Evolutionary conservation across 1,140 invertebrate genomes (phyloP).

Genomic region (Akabosia matsudoensis): DNA sequence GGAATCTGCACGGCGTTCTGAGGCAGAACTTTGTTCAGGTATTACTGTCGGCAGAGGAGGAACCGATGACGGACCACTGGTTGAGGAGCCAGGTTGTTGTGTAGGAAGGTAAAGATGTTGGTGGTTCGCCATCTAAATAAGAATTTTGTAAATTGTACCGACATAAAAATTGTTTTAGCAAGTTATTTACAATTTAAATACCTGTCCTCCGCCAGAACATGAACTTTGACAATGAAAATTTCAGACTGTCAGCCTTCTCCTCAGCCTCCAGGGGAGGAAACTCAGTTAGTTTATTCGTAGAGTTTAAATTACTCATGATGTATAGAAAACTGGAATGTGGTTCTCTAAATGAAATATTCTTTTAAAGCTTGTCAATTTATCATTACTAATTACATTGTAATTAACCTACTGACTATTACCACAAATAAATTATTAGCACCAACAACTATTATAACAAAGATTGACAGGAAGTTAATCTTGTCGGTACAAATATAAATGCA

Average conservation of each 20-base stretch:
- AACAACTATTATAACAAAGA: too few species aligned
- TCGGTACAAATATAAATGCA: too few species aligned
- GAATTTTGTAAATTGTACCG: not conserved
- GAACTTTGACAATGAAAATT: constrained; percentile 52
- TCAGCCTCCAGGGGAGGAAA: constrained; percentile 55
- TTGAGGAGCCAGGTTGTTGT: constrained; percentile 30
- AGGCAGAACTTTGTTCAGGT: constrained; percentile 24
- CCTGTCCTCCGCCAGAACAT: constrained; percentile 51
- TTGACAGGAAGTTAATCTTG: too few species aligned
- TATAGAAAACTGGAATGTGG: too few species aligned
- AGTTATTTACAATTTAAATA: not conserved
- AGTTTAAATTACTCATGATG: constrained; percentile 46
- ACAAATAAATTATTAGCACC: too few species aligned
- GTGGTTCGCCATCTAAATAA: not conserved
- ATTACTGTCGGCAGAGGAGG: constrained; percentile 29
- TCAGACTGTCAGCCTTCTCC: constrained; percentile 49
- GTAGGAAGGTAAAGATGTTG: not conserved
- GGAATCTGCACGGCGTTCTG: constrained; percentile 12
- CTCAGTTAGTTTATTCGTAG: constrained; percentile 52
- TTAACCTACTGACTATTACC: too few species aligned
- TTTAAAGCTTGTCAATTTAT: too few species aligned
- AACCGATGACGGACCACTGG: constrained; percentile 33
- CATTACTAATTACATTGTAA: too few species aligned
- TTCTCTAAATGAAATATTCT: too few species aligned
- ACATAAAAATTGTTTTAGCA: not conserved